A percentile compares a stretch with the other conserved stretches of the same genome.
Conservation (phyloP, 2,113 vertebrate genomes). For the Pipa parva region DNA sequence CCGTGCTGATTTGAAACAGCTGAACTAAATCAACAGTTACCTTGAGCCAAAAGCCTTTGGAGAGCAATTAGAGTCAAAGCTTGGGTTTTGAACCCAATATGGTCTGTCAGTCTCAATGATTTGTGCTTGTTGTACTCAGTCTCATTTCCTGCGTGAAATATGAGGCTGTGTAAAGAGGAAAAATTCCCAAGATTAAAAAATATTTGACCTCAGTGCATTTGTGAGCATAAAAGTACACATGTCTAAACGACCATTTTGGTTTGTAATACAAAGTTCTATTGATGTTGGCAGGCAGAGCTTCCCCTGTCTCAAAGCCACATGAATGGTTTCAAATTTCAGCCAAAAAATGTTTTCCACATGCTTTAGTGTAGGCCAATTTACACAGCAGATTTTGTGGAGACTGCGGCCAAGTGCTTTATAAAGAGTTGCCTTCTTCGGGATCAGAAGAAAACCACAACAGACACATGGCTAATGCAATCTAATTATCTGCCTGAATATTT, state of each 20-base stretch:
- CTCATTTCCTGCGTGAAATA: constrained; percentile 82
- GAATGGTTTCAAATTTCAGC: constrained; percentile 78
- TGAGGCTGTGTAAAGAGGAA: constrained; percentile 68
- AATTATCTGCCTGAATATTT: constrained; percentile 79
- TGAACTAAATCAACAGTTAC: constrained; percentile 86
- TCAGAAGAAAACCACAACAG: constrained; percentile 74
- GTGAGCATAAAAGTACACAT: constrained; percentile 73
- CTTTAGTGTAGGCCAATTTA: constrained; percentile 74
- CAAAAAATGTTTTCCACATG: constrained; percentile 82
- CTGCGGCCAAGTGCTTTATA: constrained; percentile 71
- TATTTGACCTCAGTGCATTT: constrained; percentile 79
- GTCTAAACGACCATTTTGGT: constrained; percentile 79
- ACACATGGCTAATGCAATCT: constrained; percentile 75
- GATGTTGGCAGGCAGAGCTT: constrained; percentile 76
- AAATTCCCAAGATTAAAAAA: constrained; percentile 78
- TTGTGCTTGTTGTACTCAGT: constrained; percentile 76
- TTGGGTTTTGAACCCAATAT: constrained; percentile 76
- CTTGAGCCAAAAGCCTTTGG: constrained; percentile 78
- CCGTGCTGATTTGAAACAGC: constrained; percentile 79
- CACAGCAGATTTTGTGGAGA: constrained; percentile 70
- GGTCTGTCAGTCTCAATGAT: constrained; percentile 78
- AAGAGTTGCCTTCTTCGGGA: constrained; percentile 70
- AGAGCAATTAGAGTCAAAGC: constrained; percentile 79
- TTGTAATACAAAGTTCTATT: constrained; percentile 82
- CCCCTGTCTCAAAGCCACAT: constrained; percentile 78